Conservation (phyloP, 1,140 invertebrate species). For the Holotrichia oblita region DNA sequence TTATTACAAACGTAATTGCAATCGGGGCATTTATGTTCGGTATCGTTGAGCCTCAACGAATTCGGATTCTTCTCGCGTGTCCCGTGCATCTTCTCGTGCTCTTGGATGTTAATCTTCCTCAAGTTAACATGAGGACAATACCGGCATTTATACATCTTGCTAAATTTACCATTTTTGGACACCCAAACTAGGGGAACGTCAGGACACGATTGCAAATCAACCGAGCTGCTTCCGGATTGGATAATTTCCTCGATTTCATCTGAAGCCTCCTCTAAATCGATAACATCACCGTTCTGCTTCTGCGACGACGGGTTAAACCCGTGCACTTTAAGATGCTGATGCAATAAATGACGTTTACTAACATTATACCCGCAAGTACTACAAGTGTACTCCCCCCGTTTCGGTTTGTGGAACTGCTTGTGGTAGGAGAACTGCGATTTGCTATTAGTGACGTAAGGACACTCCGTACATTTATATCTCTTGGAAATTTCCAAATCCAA, state of each 20-base stretch:
- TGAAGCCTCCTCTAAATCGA: conserved; percentile 56
- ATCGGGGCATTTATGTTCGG: conserved; percentile 71
- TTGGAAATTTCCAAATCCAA: conserved; percentile 59
- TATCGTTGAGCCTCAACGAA: conserved; percentile 49
- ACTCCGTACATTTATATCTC: conserved; percentile 75
- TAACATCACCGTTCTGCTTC: conserved; percentile 55
- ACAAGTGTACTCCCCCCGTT: conserved; percentile 80
- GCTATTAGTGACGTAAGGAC: conserved; percentile 84
- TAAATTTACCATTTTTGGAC: conserved; percentile 73
- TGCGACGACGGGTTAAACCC: conserved; percentile 64
- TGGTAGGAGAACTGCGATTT: conserved; percentile 87
- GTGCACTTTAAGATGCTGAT: conserved; percentile 82
- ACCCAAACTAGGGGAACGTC: conserved; percentile 78
- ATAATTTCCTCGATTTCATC: conserved; percentile 58
- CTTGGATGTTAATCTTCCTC: conserved; percentile 80
- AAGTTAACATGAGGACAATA: conserved; percentile 86
- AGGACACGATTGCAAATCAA: conserved; percentile 53
- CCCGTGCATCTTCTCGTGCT: conserved; percentile 88
- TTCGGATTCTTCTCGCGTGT: conserved; percentile 63
- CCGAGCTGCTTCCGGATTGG: conserved; percentile 21
- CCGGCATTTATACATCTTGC: conserved; percentile 87
- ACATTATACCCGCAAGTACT: conserved; percentile 84
- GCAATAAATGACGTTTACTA: conserved; percentile 78
- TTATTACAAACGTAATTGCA: conserved; percentile 86
- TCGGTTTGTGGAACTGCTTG: conserved; percentile 83